phyloP scores from a whole-genome alignment of 2,888 invertebrate species.

The Conistra vaccinii region DNA sequence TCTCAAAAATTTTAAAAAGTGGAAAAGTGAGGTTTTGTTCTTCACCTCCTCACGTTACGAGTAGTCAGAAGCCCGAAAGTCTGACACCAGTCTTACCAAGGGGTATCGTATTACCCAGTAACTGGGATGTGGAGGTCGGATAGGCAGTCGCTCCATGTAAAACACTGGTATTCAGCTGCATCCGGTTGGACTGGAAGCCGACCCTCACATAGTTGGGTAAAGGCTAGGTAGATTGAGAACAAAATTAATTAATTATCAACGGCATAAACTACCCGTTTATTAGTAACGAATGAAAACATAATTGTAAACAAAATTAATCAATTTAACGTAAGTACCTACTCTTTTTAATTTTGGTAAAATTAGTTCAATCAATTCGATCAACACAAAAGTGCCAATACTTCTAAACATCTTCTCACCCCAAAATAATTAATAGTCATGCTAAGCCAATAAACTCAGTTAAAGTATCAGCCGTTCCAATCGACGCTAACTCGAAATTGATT shows the following conservation, averaged over 20 bases:
- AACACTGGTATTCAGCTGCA: too few species aligned
- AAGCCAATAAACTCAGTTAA: constrained; percentile 63
- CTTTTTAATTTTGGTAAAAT: constrained; percentile 21
- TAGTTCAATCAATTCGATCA: constrained; percentile 21
- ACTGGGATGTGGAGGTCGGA: too few species aligned
- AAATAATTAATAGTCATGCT: constrained; percentile 62
- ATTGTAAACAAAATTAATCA: neutral
- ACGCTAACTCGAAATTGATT: constrained; percentile 66
- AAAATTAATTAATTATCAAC: neutral
- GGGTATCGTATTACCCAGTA: too few species aligned
- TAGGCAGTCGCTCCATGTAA: too few species aligned
- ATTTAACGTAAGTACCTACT: neutral
- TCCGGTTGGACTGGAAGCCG: too few species aligned
- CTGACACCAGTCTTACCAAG: too few species aligned
- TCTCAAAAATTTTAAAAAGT: too few species aligned
- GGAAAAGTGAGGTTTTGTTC: too few species aligned
- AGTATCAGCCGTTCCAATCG: constrained; percentile 61
- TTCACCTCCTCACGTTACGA: too few species aligned
- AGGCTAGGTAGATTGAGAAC: too few species aligned
- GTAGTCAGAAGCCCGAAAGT: too few species aligned
- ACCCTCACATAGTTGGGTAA: too few species aligned
- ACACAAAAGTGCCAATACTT: constrained; percentile 48
- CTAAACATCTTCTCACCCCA: constrained; percentile 44
- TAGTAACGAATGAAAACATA: neutral
- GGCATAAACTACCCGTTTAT: neutral